Evolutionary conservation across 2,888 invertebrate species (phyloP), one percentile per base, ranked within the genome.

Genomic region (Drosophila pullipes): DNA sequence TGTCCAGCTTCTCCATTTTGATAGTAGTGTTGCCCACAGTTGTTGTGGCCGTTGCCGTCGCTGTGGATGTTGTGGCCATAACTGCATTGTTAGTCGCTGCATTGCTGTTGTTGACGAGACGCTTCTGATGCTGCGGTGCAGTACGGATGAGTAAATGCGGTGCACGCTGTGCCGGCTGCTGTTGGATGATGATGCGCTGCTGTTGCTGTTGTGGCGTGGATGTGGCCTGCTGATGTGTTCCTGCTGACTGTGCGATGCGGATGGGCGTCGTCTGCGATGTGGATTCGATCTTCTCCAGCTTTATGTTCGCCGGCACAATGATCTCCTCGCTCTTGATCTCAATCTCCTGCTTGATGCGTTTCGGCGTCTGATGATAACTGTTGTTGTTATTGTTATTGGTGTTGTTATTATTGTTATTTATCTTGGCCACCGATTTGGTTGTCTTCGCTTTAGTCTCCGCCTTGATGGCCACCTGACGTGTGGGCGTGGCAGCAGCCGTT

Each of bases 241-340:
- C 10, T 16, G 39, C 22, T 44, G 77, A 16, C 28, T 76, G 69
- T 1, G 61, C 37, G 39, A 66, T 10, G 16, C 77, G 63, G 1
- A 53, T 52, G 5, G 80, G 67, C 7, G 74, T 58, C 7, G 63
- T 16, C 54, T 74, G 74, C 4, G 83, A 71, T 1, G 85, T 81
- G 4, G 87, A 69, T 25, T 92, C 92, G 18, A 93, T 88, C 70
- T 91, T 91, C 41, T 92, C 92, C 39, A 91, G 68, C 69, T 92
- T 92, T 4, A 92, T 93, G 39, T 81, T 93, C 33, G 92, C 91
- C 11, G 91, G 92, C 37, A 91, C 91, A 63, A 92, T 79, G 31
- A 91, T 92, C 68, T 92, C 92, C 61, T 93, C 93, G 67, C 92
- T 91, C 77, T 93, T 93, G 65, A 92, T 92, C 78, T 92, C 92